Conservation (phyloP, 1,140 invertebrate genomes). For the Panonychus citri region DNA sequence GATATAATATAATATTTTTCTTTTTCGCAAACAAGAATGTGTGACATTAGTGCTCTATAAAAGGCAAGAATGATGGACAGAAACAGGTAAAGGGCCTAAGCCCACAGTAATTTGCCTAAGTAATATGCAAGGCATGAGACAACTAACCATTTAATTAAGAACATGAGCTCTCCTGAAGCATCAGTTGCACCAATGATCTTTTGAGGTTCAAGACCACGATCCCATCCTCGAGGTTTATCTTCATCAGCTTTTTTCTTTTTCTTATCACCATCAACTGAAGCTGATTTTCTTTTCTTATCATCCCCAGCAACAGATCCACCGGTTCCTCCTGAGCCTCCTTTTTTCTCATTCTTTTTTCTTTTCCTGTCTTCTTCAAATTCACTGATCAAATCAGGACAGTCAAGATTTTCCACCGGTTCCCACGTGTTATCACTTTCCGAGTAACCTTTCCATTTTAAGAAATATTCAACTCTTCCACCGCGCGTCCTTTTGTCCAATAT, state of each 20-base stretch:
- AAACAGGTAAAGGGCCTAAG: no score
- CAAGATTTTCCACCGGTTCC: slow-evolving; percentile 21
- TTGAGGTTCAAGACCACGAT: slow-evolving; percentile 39
- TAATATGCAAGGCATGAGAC: not conserved
- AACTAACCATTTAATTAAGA: slow-evolving; percentile 71
- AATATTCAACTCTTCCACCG: slow-evolving; percentile 27
- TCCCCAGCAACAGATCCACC: not conserved
- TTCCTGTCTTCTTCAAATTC: slow-evolving; percentile 35
- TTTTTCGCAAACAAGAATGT: not conserved
- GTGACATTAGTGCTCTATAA: not conserved
- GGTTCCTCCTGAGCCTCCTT: not conserved
- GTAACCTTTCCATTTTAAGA: slow-evolving; percentile 33
- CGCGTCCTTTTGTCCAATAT: slow-evolving; percentile 27
- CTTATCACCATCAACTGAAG: not conserved
- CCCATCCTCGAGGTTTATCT: not conserved
- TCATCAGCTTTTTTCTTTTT: not conserved
- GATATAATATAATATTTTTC: not conserved
- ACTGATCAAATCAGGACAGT: slow-evolving; percentile 39
- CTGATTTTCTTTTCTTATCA: not conserved
- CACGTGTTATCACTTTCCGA: slow-evolving; percentile 22
- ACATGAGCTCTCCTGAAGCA: slow-evolving; percentile 80
- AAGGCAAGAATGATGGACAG: no score
- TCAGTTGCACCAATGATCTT: slow-evolving; percentile 88
- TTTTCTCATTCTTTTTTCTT: slow-evolving; percentile 4
- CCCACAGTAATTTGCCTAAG: not conserved